Evolutionary conservation across 2,888 invertebrate genomes (phyloP), one percentile per base, ranked within the genome.

Genomic region (Eupsilia transversa): DNA sequence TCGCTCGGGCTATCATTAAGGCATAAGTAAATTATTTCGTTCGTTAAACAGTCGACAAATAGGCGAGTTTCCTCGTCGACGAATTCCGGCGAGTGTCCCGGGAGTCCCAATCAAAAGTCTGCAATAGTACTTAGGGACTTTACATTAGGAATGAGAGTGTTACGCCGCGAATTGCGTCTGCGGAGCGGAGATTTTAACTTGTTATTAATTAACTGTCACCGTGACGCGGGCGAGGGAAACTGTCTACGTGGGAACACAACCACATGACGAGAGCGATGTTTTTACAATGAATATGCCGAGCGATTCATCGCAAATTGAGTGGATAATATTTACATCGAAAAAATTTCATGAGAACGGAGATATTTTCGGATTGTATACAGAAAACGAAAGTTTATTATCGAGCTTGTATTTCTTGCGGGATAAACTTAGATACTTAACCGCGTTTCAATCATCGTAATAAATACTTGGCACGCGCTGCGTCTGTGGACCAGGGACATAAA

Each of bases 121-220:
- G 87, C 88, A 91, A 92, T 90, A 88, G 91, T 91, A 90, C 90
- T 92, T 90, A 89, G 84, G 78, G 89, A 89, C 88, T 91, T 91
- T 85, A 86, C 83, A 83, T 86, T 84, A 80, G 77, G 86, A 91
- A 90, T 90, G 90, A 86, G 87, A 86, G 86, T 85, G 84, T 87
- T 86, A 83, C 83, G 78, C 81, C 75, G 80, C 83, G 84, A 89
- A 89, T 87, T 86, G 82, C 83, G 83, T 80, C 86, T 88, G 86
- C 74, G 75, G 80, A 82, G 85, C 74, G 88, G 88, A 91, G 91
- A 92, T 91, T 92, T 90, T 87, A 90, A 91, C 90, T 92, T 91
- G 88, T 92, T 92, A 93, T 92, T 94, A 94, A 93, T 92, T 93
- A 93, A 91, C 88, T 91, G 91, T 88, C 91, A 89, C 86, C 65